These are phyloP conservation scores for Chouioia cunea DNA, from an alignment of 2,888 invertebrate species.

Conservation along the genomic window DNA sequence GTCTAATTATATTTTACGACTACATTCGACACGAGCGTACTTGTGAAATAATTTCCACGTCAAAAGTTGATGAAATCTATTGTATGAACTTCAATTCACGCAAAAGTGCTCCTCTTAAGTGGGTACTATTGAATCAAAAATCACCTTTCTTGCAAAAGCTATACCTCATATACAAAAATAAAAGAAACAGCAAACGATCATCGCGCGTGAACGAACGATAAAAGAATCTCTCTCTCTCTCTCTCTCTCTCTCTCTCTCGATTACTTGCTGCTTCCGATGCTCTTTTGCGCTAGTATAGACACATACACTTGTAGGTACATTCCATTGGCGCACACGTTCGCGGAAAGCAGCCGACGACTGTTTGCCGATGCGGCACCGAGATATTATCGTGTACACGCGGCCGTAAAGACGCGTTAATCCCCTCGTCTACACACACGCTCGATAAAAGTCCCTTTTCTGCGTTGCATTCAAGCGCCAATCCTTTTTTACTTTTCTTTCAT, in stretches of 20 bases:
- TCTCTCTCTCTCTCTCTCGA: no score
- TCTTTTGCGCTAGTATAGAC: neutral
- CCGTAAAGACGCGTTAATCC: slow-evolving; percentile 10
- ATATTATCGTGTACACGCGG: neutral
- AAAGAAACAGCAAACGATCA: neutral
- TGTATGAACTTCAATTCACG: no score
- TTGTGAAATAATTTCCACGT: no score
- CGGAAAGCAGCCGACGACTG: neutral
- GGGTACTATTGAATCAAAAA: no score
- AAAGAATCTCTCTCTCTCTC: neutral
- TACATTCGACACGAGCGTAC: no score
- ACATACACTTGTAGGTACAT: neutral
- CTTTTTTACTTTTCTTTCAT: no score
- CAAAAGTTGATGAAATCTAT: no score
- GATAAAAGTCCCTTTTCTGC: neutral
- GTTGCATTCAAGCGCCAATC: no score
- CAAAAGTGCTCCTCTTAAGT: no score
- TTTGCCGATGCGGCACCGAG: slow-evolving; percentile 15
- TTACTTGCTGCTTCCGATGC: slow-evolving; percentile 5
- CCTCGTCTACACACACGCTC: neutral
- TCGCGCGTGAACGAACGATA: neutral
- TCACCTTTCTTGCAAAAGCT: no score
- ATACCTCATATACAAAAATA: neutral
- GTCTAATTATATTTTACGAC: no score
- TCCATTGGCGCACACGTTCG: no score